Evolutionary conservation across 2,888 invertebrate species (phyloP).

Genomic region (Papilio elwesi): DNA sequence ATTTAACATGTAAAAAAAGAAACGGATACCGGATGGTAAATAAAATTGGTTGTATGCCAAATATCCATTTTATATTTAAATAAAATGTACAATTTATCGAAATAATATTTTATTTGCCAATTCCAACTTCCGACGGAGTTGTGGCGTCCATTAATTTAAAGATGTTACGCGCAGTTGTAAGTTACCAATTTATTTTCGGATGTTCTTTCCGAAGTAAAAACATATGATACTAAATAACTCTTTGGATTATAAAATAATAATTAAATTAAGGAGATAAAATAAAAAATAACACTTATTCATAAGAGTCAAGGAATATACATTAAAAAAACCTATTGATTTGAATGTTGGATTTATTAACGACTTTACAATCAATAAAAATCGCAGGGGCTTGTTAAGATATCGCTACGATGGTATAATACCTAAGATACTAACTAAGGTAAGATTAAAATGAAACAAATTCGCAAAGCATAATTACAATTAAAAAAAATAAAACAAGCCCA

Average conservation of each 20-base stretch:
- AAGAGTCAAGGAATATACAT: background rate
- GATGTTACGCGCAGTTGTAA: background rate
- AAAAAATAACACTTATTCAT: background rate
- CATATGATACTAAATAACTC: background rate
- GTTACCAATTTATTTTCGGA: background rate
- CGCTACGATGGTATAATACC: background rate
- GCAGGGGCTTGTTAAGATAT: slow-evolving; percentile 8
- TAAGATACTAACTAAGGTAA: background rate
- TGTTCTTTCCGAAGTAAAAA: background rate
- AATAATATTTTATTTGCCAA: slow-evolving; percentile 9
- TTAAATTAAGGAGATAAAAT: background rate
- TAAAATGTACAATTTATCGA: slow-evolving; percentile 10
- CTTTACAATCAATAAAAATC: background rate
- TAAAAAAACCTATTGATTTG: background rate
- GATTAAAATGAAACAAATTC: background rate
- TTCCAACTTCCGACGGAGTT: background rate
- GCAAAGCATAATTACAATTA: background rate
- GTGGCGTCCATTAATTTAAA: background rate
- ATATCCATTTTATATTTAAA: background rate
- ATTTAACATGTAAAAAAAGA: background rate
- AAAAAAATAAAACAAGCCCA: slow-evolving; percentile 15
- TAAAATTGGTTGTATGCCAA: background rate
- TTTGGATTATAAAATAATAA: background rate
- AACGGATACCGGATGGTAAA: background rate
- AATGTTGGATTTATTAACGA: slow-evolving; percentile 11